Evolutionary conservation across 1,140 invertebrate genomes (phyloP), one percentile per base, ranked within the genome.

Genomic region (Drosophila ficusphila): DNA sequence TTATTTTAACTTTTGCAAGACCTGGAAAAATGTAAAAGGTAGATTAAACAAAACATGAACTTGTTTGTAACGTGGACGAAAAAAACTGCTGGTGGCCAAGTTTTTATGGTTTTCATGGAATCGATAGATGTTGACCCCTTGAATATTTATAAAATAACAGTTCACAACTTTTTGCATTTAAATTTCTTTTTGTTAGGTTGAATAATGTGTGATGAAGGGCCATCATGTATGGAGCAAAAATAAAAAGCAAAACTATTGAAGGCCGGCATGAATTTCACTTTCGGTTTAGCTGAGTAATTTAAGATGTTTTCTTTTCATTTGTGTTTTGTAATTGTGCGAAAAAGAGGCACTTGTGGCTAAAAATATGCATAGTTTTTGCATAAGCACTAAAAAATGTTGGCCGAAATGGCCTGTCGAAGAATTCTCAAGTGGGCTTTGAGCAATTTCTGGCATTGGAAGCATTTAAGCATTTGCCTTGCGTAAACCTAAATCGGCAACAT

Each of bases 241-340:
- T 34, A 48, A 46, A 48, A 56, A 21, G 46, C 36, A 54, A 57
- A 33, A 48, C 18, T 44, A 51, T 14, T 57, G 47, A 69, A 62
- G 69, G 29, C 57, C 23, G 47, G 27, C 23, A 14, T 51, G 47
- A 79, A 82, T 85, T 82, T 82, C 62, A 82, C 79, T 75, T 82
- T 81, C 49, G 14, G 33, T 68, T 56, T 53, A 36, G 54, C 52
- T 48, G 46, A 53, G 67, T 70, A 68, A 54, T 53, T 60, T 36
- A 36, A 76, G 33, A 34, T 53, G 41, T 65, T 71, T 77, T 49
- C 33, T 49, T 54, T 70, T 23, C 23, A 27, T 31, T 67, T 34
- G 38, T 14, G 16, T 56, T 71, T 36, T 62, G 41, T 69, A 74
- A 60, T 82, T 74, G 76, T 78, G 60, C 42, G 41, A 81, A 73